Evolutionary conservation across 2,113 vertebrate species (phyloP), one percentile per base, ranked within the genome.

Genomic region (Martes martes): DNA sequence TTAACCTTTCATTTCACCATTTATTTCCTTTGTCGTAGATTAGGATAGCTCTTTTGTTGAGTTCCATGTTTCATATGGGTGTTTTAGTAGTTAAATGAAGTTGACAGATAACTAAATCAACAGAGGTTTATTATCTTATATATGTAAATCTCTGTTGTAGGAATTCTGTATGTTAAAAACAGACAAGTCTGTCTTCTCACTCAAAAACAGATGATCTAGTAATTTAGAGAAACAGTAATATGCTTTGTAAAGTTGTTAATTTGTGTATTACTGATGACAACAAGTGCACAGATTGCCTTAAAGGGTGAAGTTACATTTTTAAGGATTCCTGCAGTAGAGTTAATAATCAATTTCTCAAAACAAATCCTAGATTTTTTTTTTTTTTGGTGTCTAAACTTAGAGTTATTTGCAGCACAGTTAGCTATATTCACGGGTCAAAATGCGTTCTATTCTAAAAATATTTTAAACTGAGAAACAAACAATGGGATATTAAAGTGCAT

Each of bases 271-370:
- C 31, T 81, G 18, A 7, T 47, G 52, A 76, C 31, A 76, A 33
- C 11, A 79, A 84, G 18, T 16, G 15, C 8, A 89, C 8, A 79
- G 2, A 6, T 65, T 78, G n/a, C 21, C 7, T 90, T 92, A 83
- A 86, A 92, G 3, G 2, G 42, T 61, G 81, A 69, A 39, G 23
- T 59, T n/a, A 2, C 4, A 63, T 78, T 71, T 97, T 90, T 57
- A 78, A 85, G 36, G 84, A 69, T 91, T 42, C 6, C 47, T 1
- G 7, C 7, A 28, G 4, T 24, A 47, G 24, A 93, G 39, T 89
- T 89, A 85, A 93, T 61, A 52, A 76, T 57, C 3, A n/a, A 45
- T 69, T 91, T 97, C 55, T 93, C 16, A 84, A 90, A 91, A 83
- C 4, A 84, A 87, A 89, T 79, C 4, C 15, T 50, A 15, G 57